Conservation (phyloP, 1,140 invertebrate species). For the Drosophila mayri region DNA sequence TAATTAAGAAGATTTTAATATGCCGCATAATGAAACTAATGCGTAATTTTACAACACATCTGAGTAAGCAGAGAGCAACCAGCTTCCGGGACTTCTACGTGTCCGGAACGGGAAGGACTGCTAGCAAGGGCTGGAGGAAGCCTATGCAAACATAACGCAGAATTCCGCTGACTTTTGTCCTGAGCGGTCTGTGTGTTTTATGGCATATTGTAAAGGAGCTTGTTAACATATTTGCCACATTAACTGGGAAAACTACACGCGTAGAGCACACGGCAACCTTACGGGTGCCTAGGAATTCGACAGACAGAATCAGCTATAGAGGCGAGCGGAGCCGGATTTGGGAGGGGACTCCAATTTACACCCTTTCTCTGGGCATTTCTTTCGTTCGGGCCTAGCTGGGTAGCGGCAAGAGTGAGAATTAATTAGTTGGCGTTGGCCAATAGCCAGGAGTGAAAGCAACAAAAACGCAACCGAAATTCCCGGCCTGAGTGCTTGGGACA, state of each 20-base stretch:
- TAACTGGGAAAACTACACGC: constrained; percentile 66
- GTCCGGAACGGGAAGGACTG: constrained; percentile 14
- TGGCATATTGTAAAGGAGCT: constrained; percentile 75
- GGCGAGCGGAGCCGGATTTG: no score
- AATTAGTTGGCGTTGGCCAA: constrained; percentile 55
- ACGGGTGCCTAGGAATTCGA: constrained; percentile 1
- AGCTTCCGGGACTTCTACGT: neutral
- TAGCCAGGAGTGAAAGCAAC: constrained; percentile 3
- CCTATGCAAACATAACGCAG: constrained; percentile 70
- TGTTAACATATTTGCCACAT: constrained; percentile 77
- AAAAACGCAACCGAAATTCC: constrained; percentile 3
- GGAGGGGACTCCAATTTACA: neutral
- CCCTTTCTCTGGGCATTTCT: neutral
- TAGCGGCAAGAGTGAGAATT: constrained; percentile 53
- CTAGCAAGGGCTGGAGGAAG: constrained; percentile 14
- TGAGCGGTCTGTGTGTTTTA: constrained; percentile 53
- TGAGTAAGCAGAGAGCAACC: constrained; percentile 62
- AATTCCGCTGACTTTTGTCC: constrained; percentile 72
- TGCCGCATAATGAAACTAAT: constrained; percentile 80
- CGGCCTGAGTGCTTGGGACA: constrained; percentile 4
- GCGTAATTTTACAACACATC: constrained; percentile 79
- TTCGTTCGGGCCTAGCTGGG: neutral
- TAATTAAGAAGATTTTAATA: constrained; percentile 80
- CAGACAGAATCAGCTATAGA: neutral
- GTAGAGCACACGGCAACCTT: constrained; percentile 3